Evolutionary conservation across 2,888 invertebrate species (phyloP), one percentile per base, ranked within the genome.

Genomic region (Drosophila mimica): DNA sequence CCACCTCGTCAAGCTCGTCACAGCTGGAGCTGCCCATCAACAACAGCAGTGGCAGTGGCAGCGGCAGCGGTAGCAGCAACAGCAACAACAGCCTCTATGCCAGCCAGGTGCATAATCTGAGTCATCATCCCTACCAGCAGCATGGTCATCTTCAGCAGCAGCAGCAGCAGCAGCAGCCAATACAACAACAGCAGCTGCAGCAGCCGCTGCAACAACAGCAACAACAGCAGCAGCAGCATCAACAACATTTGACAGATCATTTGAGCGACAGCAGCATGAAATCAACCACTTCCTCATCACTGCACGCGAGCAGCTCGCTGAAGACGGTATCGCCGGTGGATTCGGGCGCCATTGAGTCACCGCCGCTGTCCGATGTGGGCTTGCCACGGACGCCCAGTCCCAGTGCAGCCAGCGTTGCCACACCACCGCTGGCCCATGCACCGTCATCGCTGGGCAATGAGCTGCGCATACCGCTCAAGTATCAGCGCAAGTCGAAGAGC

Each of bases 401-500:
- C 33, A 93, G 91, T 76, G 90, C 91, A 17, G 90, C 91, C 3
- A 82, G 88, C 34, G 87, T 92, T 43, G 87, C 91, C 28, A 92
- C 92, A 0, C 92, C 93, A 8, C 93, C 93, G 1, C 78, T 91
- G 36, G 83, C 85, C 0, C 74, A 77, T 43, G 80, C 83, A 0
- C 72, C 88, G 0, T 49, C 65, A 0, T 52, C 65, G 30, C 70
- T 88, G 82, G 93, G 53, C 64, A 70, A 79, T 57, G 84, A 84
- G 92, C 93, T 86, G 78, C 94, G 86, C 91, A 94, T 93, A 91
- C 95, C 95, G 7, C 90, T 95, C 13, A 95, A 95, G 85, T 95
- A 95, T 91, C 95, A 95, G 84, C 93, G 95, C 40, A 94, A 95
- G 79, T 93, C 93, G 3, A 93, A 92, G 73, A 80, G 83, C 84